These are phyloP conservation scores for Chromis chromis DNA, from an alignment of 2,797 vertebrate species.

Conservation along the genomic window DNA sequence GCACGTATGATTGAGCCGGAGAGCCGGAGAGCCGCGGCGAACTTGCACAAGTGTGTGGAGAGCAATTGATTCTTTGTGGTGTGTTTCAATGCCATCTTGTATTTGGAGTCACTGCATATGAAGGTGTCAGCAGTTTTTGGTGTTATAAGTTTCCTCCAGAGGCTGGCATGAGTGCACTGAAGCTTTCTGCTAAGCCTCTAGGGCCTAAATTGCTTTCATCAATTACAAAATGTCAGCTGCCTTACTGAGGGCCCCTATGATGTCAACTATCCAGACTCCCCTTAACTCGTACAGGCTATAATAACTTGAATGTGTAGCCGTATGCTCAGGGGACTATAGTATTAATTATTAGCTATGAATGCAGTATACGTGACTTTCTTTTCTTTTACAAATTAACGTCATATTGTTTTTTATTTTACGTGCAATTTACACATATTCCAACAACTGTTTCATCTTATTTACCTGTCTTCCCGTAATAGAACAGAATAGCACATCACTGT, in stretches of 20 bases:
- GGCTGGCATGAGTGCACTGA: constrained; percentile 63
- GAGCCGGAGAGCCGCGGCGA: constrained; percentile 17
- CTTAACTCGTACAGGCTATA: constrained; percentile 13
- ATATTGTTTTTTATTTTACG: not conserved
- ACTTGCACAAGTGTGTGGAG: constrained; percentile 45
- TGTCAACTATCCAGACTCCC: constrained; percentile 41
- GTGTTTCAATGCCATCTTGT: constrained; percentile 62
- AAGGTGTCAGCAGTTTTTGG: constrained; percentile 73
- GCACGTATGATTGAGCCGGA: constrained; percentile 30
- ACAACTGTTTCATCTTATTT: constrained; percentile 25
- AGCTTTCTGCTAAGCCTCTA: constrained; percentile 63
- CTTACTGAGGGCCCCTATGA: constrained; percentile 32
- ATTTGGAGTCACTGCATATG: constrained; percentile 50
- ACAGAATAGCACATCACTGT: constrained; percentile 25
- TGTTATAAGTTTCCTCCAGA: constrained; percentile 65
- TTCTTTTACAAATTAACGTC: not conserved
- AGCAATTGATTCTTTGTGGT: constrained; percentile 56
- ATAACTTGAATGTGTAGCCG: not conserved
- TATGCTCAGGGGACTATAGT: constrained; percentile 18
- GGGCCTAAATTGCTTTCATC: constrained; percentile 77
- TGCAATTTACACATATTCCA: constrained; percentile 21
- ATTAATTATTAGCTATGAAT: not conserved
- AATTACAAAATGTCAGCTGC: constrained; percentile 72
- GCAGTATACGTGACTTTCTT: not conserved
- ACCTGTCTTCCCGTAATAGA: constrained; percentile 16